Percentiles rank a stretch among this genome's conserved stretches.
These are phyloP conservation scores for Thaumetopoea pityocampa DNA, from an alignment of 1,140 invertebrate species.

Conservation along the genomic window DNA sequence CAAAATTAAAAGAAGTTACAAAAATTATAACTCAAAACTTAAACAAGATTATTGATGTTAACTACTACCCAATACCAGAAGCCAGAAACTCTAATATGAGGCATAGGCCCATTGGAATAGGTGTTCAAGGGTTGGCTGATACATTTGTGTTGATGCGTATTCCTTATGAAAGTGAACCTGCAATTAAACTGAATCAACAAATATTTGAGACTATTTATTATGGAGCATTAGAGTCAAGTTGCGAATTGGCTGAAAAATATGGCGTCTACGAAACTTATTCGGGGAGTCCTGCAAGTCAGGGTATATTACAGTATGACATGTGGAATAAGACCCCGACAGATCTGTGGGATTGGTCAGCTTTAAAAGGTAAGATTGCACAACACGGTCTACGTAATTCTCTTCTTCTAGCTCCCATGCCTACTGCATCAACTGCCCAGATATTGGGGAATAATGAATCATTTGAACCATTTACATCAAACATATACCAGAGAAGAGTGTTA, in stretches of 20 bases:
- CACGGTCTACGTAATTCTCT: conserved; percentile 97
- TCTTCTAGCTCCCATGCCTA: conserved; percentile 98
- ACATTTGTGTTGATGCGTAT: conserved; percentile 96
- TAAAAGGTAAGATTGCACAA: conserved; percentile 92
- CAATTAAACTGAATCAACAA: conserved; percentile 92
- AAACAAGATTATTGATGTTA: conserved; percentile 98
- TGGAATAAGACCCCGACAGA: conserved; percentile 92
- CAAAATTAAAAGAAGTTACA: conserved; percentile 90
- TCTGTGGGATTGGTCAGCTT: conserved; percentile 91
- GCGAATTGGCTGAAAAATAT: conserved; percentile 92
- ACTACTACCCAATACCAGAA: conserved; percentile 96
- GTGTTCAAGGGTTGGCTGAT: conserved; percentile 97
- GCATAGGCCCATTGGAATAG: conserved; percentile 97
- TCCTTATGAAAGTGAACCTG: conserved; percentile 93
- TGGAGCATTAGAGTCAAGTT: conserved; percentile 96
- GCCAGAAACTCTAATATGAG: conserved; percentile 91
- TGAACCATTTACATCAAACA: conserved; percentile 98
- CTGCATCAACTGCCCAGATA: conserved; percentile 99
- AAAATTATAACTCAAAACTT: conserved; percentile 95
- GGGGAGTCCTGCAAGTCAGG: conserved; percentile 95
- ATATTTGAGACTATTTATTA: conserved; percentile 99
- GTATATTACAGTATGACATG: conserved; percentile 99
- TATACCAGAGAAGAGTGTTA: conserved; percentile 95
- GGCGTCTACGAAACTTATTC: conserved; percentile 95
- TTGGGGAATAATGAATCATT: conserved; percentile 99